Evolutionary conservation across 2,113 vertebrate genomes (phyloP), one percentile per base, ranked within the genome.

Genomic region (Otis tarda): DNA sequence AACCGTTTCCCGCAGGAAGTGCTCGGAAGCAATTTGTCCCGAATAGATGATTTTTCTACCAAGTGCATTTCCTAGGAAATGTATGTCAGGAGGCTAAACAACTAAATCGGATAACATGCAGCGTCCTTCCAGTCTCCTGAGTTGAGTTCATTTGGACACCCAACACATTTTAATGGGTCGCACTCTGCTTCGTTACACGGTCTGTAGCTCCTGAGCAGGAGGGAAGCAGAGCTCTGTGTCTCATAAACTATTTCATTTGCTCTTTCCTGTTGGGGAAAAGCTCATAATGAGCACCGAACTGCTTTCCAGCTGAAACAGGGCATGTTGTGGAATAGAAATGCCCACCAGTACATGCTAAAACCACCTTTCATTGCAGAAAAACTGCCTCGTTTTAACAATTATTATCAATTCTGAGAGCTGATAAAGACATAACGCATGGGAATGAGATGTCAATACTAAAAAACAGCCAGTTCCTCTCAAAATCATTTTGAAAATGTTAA

Each of bases 1-100:
- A 98, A 97, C 63, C 1, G 3, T 81, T 97, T 98, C 94, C 88
- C 41, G 18, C 87, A 97, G 97, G 91, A 97, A 97, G 89, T 61
- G 79, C 84, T 94, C 60, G 47, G 96, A 98, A 98, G 96, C 86
- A 90, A 96, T 97, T 90, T 97, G 96, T 97, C 78, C 87, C 93
- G 78, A 95, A 81, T 78, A 87, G 90, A 94, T 64, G 67, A 96
- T 96, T 97, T 94, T 95, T 92, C 92, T 82, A 95, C 71, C 93
- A 94, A 94, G 77, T 52, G 60, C 57, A 80, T 97, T 97, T 97
- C 96, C 94, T 90, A 94, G 95, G 92, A 97, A 93, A 91, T 80
- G 35, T 47, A 89, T 90, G 78, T 92, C 60, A 45, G 37, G 45
- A 59, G 69, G 70, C 74, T 82, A 71, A 96, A 83, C 47, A 94